Evolutionary conservation across 2,797 vertebrate species (phyloP).

Genomic region (Pipistrellus pygmaeus): DNA sequence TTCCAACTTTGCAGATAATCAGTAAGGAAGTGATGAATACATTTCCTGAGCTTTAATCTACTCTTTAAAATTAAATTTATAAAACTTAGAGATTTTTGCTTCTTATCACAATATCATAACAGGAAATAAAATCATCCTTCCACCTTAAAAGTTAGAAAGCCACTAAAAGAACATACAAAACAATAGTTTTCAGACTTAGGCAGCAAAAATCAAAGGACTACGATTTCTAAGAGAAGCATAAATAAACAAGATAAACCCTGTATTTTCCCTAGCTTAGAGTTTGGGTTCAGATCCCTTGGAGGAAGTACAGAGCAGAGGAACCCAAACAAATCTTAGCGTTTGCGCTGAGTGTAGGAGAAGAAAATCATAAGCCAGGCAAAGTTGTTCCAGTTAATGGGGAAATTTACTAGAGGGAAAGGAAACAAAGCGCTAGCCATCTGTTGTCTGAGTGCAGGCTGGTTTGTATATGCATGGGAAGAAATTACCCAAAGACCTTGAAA

Average conservation of each 20-base stretch:
- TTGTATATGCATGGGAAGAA: neutral
- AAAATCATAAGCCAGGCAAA: neutral
- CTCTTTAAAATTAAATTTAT: slow-evolving; percentile 19
- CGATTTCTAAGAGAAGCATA: neutral
- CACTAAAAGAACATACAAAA: neutral
- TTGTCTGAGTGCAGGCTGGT: neutral
- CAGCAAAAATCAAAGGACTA: neutral
- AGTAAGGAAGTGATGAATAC: neutral
- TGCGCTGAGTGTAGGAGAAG: neutral
- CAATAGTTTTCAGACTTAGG: neutral
- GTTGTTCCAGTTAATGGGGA: neutral
- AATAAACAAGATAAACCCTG: neutral
- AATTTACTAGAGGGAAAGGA: neutral
- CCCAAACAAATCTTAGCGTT: neutral
- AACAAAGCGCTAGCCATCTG: neutral
- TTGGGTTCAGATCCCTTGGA: neutral
- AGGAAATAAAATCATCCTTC: neutral
- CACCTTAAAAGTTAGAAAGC: neutral
- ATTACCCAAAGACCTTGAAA: neutral
- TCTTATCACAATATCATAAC: neutral
- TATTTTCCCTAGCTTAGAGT: neutral
- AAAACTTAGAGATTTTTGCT: neutral
- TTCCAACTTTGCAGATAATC: slow-evolving; percentile 8
- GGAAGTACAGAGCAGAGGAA: neutral
- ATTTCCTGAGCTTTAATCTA: neutral